Conservation (phyloP, 92 coral and sea anemone genomes). For the Virgularia gustaviana region DNA sequence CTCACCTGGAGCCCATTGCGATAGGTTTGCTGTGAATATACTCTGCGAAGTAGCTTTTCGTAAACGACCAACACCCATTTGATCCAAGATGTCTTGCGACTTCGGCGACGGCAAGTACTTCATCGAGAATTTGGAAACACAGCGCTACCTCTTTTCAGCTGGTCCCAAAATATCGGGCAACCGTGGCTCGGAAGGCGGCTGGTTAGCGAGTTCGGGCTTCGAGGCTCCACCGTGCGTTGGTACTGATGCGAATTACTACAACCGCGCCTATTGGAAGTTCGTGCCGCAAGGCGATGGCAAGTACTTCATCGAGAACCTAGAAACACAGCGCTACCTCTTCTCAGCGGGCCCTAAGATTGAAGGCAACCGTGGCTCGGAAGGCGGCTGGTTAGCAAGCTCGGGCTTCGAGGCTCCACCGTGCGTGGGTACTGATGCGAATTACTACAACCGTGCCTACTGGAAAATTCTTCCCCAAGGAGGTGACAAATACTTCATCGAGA, state of each 20-base stretch:
- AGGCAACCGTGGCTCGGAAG: constrained; percentile 19
- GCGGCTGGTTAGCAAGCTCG: background rate
- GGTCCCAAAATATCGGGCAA: background rate
- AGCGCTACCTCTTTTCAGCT: constrained; percentile 5
- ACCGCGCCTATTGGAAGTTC: constrained; percentile 18
- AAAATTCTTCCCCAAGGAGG: too few species aligned
- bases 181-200: constrained; percentile 14
- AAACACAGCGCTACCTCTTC: constrained; percentile 12
- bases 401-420: background rate
- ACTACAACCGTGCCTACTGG: constrained; percentile 26
- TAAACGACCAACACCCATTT: too few species aligned
- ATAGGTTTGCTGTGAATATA: too few species aligned
- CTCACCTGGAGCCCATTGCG: too few species aligned
- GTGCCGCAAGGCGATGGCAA: constrained; percentile 3
- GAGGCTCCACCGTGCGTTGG: constrained; percentile 6
- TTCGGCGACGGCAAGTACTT: constrained; percentile 9
- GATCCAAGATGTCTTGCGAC: too few species aligned
- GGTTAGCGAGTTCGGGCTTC: background rate
- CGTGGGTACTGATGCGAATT: constrained; percentile 19
- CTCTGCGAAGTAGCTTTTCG: too few species aligned
- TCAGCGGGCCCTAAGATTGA: background rate
- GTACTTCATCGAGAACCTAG: constrained; percentile 22
- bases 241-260: constrained; percentile 8
- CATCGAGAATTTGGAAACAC: constrained; percentile 19
- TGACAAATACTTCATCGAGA: too few species aligned